A percentile compares a stretch with the other conserved stretches of the same genome.
These are phyloP conservation scores for Dicaeum eximium DNA, from an alignment of 2,113 vertebrate species.

Conservation along the genomic window DNA sequence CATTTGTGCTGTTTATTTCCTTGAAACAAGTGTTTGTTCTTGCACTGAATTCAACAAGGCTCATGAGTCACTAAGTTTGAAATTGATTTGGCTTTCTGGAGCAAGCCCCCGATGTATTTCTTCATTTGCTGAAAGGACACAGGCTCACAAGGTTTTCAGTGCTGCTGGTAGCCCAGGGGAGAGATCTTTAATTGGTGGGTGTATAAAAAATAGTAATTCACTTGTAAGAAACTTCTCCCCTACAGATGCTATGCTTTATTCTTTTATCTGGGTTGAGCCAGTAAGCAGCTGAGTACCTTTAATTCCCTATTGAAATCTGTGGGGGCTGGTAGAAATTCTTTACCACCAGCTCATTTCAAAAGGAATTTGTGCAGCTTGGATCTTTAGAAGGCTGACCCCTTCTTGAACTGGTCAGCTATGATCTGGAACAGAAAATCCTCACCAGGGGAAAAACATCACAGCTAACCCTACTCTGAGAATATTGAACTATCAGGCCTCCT, in stretches of 20 bases:
- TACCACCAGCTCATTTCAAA: not conserved
- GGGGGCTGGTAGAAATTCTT: not conserved
- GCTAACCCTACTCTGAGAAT: not conserved
- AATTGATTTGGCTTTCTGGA: constrained; percentile 11
- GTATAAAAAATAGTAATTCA: not conserved
- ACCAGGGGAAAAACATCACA: not conserved
- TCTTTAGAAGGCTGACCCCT: not conserved
- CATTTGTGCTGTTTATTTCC: not conserved
- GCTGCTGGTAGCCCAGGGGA: not conserved
- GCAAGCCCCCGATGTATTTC: not conserved
- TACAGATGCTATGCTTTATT: not conserved
- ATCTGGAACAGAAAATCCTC: not conserved
- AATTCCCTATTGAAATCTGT: not conserved
- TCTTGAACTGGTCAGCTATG: not conserved
- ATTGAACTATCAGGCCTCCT: not conserved
- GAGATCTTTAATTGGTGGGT: not conserved
- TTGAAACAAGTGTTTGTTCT: constrained; percentile 7
- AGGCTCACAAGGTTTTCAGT: not conserved
- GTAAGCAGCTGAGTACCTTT: not conserved
- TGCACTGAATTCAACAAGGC: not conserved
- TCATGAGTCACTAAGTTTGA: not conserved
- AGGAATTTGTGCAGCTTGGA: not conserved
- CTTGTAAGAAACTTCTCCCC: not conserved
- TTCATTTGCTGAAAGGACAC: not conserved
- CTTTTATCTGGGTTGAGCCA: not conserved